Evolutionary conservation across 2,113 vertebrate species (phyloP).

Genomic region (Sinocyclocheilus anshuiensis): DNA sequence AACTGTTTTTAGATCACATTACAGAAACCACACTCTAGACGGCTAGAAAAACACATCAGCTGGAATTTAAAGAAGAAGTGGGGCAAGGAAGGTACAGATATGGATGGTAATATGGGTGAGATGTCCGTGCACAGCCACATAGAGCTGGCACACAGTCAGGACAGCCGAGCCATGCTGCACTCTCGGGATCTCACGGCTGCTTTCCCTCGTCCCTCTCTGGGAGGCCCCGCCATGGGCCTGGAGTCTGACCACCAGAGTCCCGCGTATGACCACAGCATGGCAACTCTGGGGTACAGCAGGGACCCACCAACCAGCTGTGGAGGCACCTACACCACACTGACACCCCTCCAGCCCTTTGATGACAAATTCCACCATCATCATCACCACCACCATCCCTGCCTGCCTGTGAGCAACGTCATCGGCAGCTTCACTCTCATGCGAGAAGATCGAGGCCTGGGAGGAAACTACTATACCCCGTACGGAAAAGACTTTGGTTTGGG

Average conservation of each 20-base stretch:
- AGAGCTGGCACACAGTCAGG: conserved; percentile 77
- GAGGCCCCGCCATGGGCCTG: conserved; percentile 75
- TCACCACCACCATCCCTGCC: conserved; percentile 79
- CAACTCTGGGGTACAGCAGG: conserved; percentile 79
- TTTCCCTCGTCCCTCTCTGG: conserved; percentile 79
- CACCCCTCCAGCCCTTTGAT: conserved; percentile 80
- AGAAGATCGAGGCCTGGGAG: conserved; percentile 77
- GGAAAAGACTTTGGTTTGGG: conserved; percentile 80
- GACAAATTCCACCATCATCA: conserved; percentile 82
- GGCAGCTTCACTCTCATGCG: conserved; percentile 85
- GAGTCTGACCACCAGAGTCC: conserved; percentile 75
- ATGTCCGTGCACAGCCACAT: conserved; percentile 80
- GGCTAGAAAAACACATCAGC: not conserved
- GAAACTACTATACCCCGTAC: conserved; percentile 83
- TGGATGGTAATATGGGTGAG: conserved; percentile 79
- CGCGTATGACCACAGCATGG: conserved; percentile 77
- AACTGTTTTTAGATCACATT: not conserved
- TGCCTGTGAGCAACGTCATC: conserved; percentile 82
- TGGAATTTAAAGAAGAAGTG: not conserved
- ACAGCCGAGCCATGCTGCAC: conserved; percentile 77
- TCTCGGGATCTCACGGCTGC: conserved; percentile 76
- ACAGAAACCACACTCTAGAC: not conserved
- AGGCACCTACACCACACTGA: conserved; percentile 82
- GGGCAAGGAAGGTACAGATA: conserved; percentile 50
- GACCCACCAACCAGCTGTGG: conserved; percentile 77